phyloP scores from a whole-genome alignment of 2,797 vertebrate genomes.

The Apodemus agrarius region DNA sequence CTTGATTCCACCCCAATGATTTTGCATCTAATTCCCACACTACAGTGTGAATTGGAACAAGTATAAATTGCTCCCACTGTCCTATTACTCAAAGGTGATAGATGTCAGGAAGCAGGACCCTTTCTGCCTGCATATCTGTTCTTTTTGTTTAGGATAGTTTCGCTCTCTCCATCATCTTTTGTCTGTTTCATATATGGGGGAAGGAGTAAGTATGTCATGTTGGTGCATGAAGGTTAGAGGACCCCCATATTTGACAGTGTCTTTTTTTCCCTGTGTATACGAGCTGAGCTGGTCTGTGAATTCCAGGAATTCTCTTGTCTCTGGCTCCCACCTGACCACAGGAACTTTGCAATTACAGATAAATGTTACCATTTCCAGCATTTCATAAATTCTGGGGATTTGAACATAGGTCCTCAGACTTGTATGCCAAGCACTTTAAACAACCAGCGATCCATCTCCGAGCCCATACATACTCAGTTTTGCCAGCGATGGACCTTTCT shows the following conservation, averaged over 20 bases:
- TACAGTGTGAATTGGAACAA: background rate
- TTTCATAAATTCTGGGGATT: background rate
- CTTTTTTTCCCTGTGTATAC: background rate
- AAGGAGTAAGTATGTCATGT: background rate
- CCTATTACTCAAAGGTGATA: background rate
- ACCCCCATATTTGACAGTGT: background rate
- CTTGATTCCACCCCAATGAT: background rate
- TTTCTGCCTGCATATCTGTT: background rate
- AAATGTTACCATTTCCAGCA: background rate
- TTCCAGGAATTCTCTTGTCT: background rate
- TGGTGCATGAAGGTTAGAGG: background rate
- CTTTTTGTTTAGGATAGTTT: background rate
- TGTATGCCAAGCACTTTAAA: background rate
- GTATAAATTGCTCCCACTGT: background rate
- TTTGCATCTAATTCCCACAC: background rate
- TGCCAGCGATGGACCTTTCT: background rate
- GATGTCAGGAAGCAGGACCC: too few species aligned
- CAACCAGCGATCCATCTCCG: background rate
- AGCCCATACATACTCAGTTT: background rate
- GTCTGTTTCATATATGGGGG: background rate
- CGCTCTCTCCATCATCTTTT: background rate
- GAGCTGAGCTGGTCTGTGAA: background rate
- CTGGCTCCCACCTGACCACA: background rate
- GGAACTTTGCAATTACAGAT: background rate
- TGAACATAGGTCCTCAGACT: background rate